phyloP scores from a whole-genome alignment of 2,113 vertebrate species.

The Aptenodytes patagonicus region DNA sequence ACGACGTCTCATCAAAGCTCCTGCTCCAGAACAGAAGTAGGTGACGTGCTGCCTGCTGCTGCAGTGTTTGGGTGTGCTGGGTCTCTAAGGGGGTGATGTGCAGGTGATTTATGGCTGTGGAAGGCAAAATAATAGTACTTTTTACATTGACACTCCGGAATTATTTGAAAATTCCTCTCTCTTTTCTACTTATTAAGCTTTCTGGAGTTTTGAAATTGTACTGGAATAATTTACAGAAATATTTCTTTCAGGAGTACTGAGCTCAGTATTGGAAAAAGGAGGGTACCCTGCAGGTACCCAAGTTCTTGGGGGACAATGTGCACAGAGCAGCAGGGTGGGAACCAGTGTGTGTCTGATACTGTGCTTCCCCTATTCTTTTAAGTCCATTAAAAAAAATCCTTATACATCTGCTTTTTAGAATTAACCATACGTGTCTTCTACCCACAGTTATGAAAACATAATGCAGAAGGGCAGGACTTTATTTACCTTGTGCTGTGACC shows the following conservation, averaged over 20 bases:
- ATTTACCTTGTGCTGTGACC: background rate
- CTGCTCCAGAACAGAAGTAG: background rate
- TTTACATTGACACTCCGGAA: rapidly evolving
- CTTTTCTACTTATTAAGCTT: background rate
- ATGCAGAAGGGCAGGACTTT: background rate
- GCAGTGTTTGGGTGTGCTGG: background rate
- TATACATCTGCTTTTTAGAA: background rate
- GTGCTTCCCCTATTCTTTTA: background rate
- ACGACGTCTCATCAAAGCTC: background rate
- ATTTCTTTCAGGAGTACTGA: rapidly evolving
- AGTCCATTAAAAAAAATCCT: rapidly evolving
- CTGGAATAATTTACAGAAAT: background rate
- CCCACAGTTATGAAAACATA: background rate
- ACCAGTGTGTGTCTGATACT: background rate
- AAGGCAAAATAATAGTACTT: background rate
- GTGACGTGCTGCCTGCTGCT: background rate
- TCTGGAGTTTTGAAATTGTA: background rate
- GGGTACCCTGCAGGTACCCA: background rate
- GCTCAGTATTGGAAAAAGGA: background rate
- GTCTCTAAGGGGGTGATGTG: background rate
- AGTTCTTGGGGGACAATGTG: background rate
- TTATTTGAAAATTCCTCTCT: background rate
- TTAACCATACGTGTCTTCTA: background rate
- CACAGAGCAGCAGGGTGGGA: background rate
- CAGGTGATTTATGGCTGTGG: background rate